Evolutionary conservation across 1,140 invertebrate genomes (phyloP).

Genomic region (Polyergus mexicanus): DNA sequence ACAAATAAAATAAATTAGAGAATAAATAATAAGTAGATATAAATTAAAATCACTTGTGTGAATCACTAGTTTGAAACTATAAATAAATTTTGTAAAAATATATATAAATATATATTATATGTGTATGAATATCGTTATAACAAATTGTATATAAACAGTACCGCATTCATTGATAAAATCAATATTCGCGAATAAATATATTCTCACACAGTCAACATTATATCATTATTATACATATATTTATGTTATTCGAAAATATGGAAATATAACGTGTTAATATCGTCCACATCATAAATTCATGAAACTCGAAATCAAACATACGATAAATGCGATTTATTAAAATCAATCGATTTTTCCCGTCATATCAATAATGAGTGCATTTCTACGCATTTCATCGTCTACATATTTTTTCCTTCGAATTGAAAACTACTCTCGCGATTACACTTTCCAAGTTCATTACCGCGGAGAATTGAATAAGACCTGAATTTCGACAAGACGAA

Average conservation of each 20-base stretch:
- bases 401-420: slow-evolving; percentile 4
- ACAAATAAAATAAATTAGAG: slow-evolving; percentile 18
- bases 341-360: neutral
- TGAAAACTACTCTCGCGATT: slow-evolving; percentile 34
- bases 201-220: slow-evolving; percentile 16
- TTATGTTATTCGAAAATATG: slow-evolving; percentile 32
- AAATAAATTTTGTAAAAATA: slow-evolving; percentile 4
- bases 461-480: neutral
- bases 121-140: neutral
- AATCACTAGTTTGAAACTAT: neutral
- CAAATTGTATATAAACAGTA: slow-evolving; percentile 6
- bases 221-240: slow-evolving; percentile 12
- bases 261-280: slow-evolving; percentile 42
- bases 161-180: slow-evolving; percentile 9
- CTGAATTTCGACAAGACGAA: slow-evolving; percentile 46
- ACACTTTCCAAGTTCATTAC: slow-evolving; percentile 12
- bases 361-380: slow-evolving; percentile 4
- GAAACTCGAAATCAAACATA: slow-evolving; percentile 5
- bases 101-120: neutral
- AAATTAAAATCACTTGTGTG: neutral
- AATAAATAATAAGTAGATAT: slow-evolving; percentile 20
- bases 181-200: slow-evolving; percentile 21
- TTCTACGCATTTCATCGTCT: neutral
- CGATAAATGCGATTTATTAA: slow-evolving; percentile 11
- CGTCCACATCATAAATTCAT: slow-evolving; percentile 30